Conservation (phyloP, 2,888 invertebrate species). For the Drosophila helvetica region DNA sequence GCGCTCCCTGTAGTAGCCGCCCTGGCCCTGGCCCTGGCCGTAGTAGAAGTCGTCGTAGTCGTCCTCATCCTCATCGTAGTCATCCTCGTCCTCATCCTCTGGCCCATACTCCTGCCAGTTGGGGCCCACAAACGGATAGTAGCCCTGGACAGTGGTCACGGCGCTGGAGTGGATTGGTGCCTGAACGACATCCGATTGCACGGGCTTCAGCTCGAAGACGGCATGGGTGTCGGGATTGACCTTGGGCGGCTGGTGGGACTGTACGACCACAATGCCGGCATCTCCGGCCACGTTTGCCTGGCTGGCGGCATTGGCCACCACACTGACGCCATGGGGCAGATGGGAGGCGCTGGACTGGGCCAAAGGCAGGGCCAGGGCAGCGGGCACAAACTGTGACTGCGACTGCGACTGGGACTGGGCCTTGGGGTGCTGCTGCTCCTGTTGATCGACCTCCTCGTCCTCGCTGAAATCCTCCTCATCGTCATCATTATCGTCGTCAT, state of each 20-base stretch:
- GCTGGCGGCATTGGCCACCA: constrained; percentile 51
- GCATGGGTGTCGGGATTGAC: constrained; percentile 81
- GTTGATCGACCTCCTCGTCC: constrained; percentile 2
- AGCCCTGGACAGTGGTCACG: constrained; percentile 3
- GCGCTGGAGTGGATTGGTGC: background rate
- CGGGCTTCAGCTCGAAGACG: constrained; percentile 75
- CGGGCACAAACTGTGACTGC: constrained; percentile 32
- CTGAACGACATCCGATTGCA: constrained; percentile 30
- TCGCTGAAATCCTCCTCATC: constrained; percentile 28
- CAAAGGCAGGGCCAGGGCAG: constrained; percentile 39
- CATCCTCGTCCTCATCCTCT: constrained; percentile 14
- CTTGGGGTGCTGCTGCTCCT: constrained; percentile 8
- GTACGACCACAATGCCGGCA: constrained; percentile 71
- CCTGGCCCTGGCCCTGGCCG: constrained; percentile 12
- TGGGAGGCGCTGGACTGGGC: constrained; percentile 23
- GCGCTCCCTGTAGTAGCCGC: constrained; percentile 24
- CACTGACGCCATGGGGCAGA: constrained; percentile 59
- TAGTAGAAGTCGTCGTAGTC: constrained; percentile 49
- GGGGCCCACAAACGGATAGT: constrained; percentile 11
- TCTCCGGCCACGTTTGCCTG: constrained; percentile 61
- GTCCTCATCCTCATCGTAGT: constrained; percentile 30
- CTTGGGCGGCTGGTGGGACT: constrained; percentile 74
- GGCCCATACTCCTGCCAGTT: constrained; percentile 35
- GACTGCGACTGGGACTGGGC: constrained; percentile 1
- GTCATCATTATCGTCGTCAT: constrained; percentile 15